These are phyloP conservation scores for Triplophysa dalaica DNA, from an alignment of 2,113 vertebrate genomes.

Conservation along the genomic window DNA sequence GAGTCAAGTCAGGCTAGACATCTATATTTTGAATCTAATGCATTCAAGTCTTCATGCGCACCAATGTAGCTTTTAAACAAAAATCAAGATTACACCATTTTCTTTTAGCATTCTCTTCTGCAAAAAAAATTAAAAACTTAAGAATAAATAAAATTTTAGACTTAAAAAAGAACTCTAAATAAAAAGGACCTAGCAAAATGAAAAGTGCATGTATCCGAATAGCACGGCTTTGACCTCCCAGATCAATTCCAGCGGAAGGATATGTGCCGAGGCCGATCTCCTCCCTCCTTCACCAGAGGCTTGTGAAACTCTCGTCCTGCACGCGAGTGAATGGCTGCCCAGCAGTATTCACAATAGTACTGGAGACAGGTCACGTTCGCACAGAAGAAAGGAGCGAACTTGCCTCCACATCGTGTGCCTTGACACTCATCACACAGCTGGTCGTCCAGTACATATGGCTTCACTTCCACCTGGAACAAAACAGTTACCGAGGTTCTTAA, in stretches of 20 bases:
- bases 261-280: conserved; percentile 97
- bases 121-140: conserved; percentile 72
- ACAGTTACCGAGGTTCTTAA: too few relatives aligned
- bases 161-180: conserved; percentile 54
- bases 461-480: conserved; percentile 93
- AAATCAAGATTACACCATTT: conserved; percentile 75
- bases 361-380: conserved; percentile 99
- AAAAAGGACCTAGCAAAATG: conserved; percentile 81
- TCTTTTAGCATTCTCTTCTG: conserved; percentile 71
- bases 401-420: conserved; percentile 97
- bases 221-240: conserved; percentile 49
- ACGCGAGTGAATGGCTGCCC: conserved; percentile 98
- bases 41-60: conserved; percentile 79
- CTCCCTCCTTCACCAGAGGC: conserved; percentile 98
- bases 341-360: conserved; percentile 99
- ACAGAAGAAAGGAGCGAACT: conserved; percentile 99
- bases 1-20: conserved; percentile 73
- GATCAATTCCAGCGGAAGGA: conserved; percentile 99
- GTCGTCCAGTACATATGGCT: conserved; percentile 99
- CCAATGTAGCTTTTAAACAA: conserved; percentile 70
- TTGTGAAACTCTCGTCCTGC: conserved; percentile 99
- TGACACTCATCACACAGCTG: conserved; percentile 99
- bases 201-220: conserved; percentile 96
- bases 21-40: conserved; percentile 74
- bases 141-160: conserved; percentile 73